Evolutionary conservation across 2,888 invertebrate species (phyloP), one percentile per base, ranked within the genome.

Genomic region (Leucoma salicis): DNA sequence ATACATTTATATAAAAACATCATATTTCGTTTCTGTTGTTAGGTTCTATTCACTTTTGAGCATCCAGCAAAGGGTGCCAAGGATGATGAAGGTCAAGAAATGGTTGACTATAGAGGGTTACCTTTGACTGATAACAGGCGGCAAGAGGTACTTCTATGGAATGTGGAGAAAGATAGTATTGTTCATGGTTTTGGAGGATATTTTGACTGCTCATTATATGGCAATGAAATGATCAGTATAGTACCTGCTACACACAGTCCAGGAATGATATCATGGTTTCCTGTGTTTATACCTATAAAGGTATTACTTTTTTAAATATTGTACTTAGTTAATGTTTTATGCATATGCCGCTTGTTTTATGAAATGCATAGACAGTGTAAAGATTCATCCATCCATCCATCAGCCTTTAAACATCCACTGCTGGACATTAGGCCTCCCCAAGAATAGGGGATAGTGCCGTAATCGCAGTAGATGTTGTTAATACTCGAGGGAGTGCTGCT

Each of bases 251-350:
- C 96, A 0, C 96, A 97, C 75, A 97, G 98, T 13, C 91, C 92
- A 0, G 96, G 96, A 59, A 97, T 99, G 97, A 95, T 97, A 68
- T 97, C 97, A 49, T 99, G 99, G 99, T 99, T 99, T 78, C 98
- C 99, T 4, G 96, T 98, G 53, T 95, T 95, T 64, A 97, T 99
- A 73, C 99, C 99, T 6, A 92, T 97, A 32, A 91, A 92, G 84
- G 96, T 95, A 85, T 3, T n/a, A 13, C 12, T 15, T 18, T 0
- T 21, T 24, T 13, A 13, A 15, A 12, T 14, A 21, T 24, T 2
- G n/a, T 2, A 3, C 14, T 15, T 10, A 35, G 11, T 27, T 32
- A 24, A 13, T 29, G 11, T 25, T n/a, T n/a, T n/a, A n/a, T n/a
- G n/a, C n/a, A n/a, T n/a, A n/a, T n/a, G n/a, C n/a, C n/a, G n/a